Evolutionary conservation across 2,888 invertebrate species (phyloP), one percentile per base, ranked within the genome.

Genomic region (Ethmia dodecea): DNA sequence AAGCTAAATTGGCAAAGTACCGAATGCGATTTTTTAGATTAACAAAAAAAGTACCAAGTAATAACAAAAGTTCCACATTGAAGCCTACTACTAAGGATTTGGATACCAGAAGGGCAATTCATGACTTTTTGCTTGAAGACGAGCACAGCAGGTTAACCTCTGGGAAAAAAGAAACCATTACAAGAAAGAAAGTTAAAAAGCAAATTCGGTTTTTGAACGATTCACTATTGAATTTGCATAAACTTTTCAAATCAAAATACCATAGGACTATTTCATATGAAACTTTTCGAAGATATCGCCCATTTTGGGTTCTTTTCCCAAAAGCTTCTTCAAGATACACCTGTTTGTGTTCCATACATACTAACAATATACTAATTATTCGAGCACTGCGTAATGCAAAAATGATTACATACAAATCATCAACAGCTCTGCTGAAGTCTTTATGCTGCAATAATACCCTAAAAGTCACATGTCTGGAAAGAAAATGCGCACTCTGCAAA

Each of bases 111-210:
- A n/a, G n/a, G 33, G 24, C 16, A 14, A 28, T 40, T 13, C 27
- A 28, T 12, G 31, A 42, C 9, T 43, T 40, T 38, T 40, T 40
- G 13, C 11, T 28, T 15, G 16, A 42, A 29, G 45, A 45, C 33
- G 40, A 35, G 33, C 14, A 32, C 31, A 41, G 42, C 26, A 18
- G 36, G 33, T 15, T 40, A 3, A 42, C 40, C n/a, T 20, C 45
- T 13, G 42, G 45, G 14, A 42, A 37, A 24, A 45, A 42, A 37
- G 40, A 40, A 22, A 36, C 33, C 5, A 36, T 37, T 5, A 31
- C 40, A 8, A 30, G 33, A 10, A 9, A 11, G 5, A 25, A 25
- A 25, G 5, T n/a, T 5, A 25, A 26, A 29, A 39, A 25, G 11
- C 25, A 25, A 25, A 25, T 25, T 5, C 8, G 25, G 11, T 10